Base-by-base conservation (phyloP, 2,888 invertebrate genomes). In the Cheiracanthium punctorium region DNA sequence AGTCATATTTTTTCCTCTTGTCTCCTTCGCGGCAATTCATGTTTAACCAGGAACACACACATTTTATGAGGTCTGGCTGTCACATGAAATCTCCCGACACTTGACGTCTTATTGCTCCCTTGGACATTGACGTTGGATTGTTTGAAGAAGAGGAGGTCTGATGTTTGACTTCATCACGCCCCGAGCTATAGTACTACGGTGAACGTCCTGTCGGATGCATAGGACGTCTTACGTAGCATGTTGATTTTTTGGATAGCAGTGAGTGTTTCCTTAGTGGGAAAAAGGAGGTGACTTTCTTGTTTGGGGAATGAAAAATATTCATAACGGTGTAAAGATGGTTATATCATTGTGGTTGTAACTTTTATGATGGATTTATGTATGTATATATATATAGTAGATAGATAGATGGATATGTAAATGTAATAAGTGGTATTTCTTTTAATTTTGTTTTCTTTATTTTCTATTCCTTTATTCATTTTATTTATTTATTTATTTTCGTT, bases 71-170 rank as follows among this genome's bases (percentile, higher is more conserved):
- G 74, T 74, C 33, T 37, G 72, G n/a, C 29, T 69, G 33, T n/a
- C 30, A 32, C 67, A 73, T 67, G 37, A 58, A 29, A 65, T 20
- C 29, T 64, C 58, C 33, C 48, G 43, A 73, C 43, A 43, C 71
- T 33, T 71, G 71, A 69, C 32, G 58, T 32, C 67, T 81, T 81
- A 81, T 81, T 81, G 81, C 81, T 75, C 69, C 74, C 58, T 75
- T 52, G 69, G 81, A 81, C 81, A 81, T 75, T 81, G 81, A 81
- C 74, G 41, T 70, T 12, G 70, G 30, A 37, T 70, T 81, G 81
- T 81, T 81, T 81, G 81, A 73, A 33, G 69, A 58, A 58, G 43
- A 81, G 69, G 69, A 52, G 71, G 71, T 5, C 12, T 29, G 71
- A 41, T 81, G 74, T 81, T 81, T 81, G 81, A 70, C 41, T 81